Percentiles rank a stretch among this genome's conserved stretches.
phyloP scores from a whole-genome alignment of 2,113 vertebrate species.

The Phyllopteryx taeniolatus region DNA sequence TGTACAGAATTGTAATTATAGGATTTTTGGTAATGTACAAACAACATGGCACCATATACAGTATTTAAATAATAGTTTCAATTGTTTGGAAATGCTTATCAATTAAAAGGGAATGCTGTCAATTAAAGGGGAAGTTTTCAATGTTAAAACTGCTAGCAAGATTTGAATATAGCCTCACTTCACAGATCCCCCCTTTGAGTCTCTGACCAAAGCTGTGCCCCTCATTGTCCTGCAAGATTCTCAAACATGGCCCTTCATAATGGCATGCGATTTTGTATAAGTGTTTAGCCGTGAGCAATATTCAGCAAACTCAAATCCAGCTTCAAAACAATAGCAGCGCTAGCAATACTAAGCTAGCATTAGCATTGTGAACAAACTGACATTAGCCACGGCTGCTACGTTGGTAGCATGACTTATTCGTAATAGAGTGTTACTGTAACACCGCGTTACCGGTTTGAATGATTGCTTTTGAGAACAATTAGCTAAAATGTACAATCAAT shows the following conservation, averaged over 20 bases:
- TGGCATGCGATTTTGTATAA: too few relatives aligned
- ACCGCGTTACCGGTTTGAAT: not conserved
- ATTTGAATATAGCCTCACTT: too few relatives aligned
- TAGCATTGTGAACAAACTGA: not conserved
- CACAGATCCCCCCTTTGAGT: too few relatives aligned
- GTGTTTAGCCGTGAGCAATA: not conserved
- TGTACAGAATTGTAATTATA: conserved; percentile 13
- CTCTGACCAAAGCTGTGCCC: too few relatives aligned
- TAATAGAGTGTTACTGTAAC: not conserved
- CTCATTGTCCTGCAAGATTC: too few relatives aligned
- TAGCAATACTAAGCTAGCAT: not conserved
- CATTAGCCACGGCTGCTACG: not conserved
- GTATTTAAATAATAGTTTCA: not conserved
- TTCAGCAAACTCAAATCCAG: not conserved
- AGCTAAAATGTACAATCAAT: too few relatives aligned
- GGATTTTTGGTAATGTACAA: not conserved
- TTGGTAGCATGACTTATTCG: not conserved
- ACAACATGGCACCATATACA: not conserved
- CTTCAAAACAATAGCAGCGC: too few relatives aligned
- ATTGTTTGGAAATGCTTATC: not conserved
- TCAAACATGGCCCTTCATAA: too few relatives aligned
- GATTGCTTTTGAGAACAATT: too few relatives aligned
- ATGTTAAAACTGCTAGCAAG: not conserved
- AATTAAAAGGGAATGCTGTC: not conserved
- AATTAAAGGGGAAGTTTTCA: not conserved